These are phyloP conservation scores for Metopia argyrocephala DNA, from an alignment of 2,888 invertebrate species.

Conservation along the genomic window DNA sequence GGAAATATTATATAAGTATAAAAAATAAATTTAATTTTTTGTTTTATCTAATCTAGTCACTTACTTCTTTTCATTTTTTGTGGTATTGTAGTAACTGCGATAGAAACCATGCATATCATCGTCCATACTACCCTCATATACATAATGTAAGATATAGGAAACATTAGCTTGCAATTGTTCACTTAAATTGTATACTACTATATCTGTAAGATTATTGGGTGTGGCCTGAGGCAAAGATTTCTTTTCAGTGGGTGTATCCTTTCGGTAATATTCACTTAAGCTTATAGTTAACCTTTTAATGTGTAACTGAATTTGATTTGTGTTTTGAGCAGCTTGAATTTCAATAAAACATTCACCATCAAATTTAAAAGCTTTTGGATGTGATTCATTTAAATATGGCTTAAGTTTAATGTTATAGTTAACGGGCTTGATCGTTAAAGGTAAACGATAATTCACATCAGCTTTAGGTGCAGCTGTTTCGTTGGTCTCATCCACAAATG, in stretches of 20 bases:
- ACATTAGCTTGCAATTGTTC: slow-evolving; percentile 71
- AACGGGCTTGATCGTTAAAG: slow-evolving; percentile 78
- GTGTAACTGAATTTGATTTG: slow-evolving; percentile 79
- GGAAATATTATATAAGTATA: neutral
- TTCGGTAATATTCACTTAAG: slow-evolving; percentile 67
- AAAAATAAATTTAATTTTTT: neutral
- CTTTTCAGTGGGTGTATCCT: slow-evolving; percentile 56
- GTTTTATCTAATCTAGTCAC: neutral
- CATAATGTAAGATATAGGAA: slow-evolving; percentile 79
- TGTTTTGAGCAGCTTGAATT: slow-evolving; percentile 76
- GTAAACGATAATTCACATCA: slow-evolving; percentile 70
- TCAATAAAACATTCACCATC: slow-evolving; percentile 78
- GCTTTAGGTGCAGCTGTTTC: slow-evolving; percentile 40
- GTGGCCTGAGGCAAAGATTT: slow-evolving; percentile 66
- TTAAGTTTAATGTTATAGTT: slow-evolving; percentile 80
- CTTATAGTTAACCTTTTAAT: slow-evolving; percentile 78
- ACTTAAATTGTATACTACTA: slow-evolving; percentile 77
- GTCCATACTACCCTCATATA: slow-evolving; percentile 80
- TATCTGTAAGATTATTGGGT: slow-evolving; percentile 74
- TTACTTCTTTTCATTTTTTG: slow-evolving; percentile 75
- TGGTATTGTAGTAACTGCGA: slow-evolving; percentile 76
- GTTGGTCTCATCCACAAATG: slow-evolving; percentile 54
- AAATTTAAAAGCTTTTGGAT: slow-evolving; percentile 74
- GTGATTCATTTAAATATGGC: slow-evolving; percentile 79
- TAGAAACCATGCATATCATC: slow-evolving; percentile 81